Conservation (phyloP, 2,888 invertebrate genomes). For the Volucella zonaria region DNA sequence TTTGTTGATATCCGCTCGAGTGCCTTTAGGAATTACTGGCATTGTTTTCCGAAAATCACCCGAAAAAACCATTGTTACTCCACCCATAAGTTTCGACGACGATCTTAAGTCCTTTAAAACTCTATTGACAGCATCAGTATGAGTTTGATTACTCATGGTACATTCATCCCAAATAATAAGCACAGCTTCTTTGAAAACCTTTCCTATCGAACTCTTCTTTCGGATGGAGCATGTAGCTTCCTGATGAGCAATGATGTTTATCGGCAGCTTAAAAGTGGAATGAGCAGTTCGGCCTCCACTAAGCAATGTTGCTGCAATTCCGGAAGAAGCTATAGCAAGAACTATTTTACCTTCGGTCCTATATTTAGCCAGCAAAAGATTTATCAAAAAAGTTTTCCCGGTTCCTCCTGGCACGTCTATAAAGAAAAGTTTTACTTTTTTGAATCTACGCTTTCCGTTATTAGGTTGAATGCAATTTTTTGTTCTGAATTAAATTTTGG, state of each 20-base stretch:
- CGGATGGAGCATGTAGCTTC: constrained; percentile 2
- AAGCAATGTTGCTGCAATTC: background rate
- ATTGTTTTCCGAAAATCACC: too few species aligned
- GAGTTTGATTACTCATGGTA: too few species aligned
- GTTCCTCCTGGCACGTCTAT: background rate
- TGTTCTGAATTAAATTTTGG: background rate
- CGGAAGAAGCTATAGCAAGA: background rate
- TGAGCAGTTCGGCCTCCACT: background rate
- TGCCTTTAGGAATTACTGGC: too few species aligned
- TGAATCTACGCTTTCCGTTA: background rate
- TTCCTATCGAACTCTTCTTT: background rate
- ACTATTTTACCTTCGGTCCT: background rate
- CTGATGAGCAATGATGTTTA: background rate
- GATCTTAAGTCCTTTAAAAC: too few species aligned
- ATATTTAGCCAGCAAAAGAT: background rate
- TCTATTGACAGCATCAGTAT: too few species aligned
- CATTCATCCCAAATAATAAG: too few species aligned
- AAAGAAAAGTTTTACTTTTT: background rate
- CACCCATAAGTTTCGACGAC: too few species aligned
- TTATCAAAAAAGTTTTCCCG: background rate
- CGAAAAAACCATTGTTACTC: too few species aligned
- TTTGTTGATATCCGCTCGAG: too few species aligned
- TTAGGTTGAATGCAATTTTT: background rate
- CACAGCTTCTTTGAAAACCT: too few species aligned
- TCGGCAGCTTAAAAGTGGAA: too few species aligned